These are phyloP conservation scores for Atlantisia rogersi DNA, from an alignment of 2,113 vertebrate genomes.

Conservation along the genomic window DNA sequence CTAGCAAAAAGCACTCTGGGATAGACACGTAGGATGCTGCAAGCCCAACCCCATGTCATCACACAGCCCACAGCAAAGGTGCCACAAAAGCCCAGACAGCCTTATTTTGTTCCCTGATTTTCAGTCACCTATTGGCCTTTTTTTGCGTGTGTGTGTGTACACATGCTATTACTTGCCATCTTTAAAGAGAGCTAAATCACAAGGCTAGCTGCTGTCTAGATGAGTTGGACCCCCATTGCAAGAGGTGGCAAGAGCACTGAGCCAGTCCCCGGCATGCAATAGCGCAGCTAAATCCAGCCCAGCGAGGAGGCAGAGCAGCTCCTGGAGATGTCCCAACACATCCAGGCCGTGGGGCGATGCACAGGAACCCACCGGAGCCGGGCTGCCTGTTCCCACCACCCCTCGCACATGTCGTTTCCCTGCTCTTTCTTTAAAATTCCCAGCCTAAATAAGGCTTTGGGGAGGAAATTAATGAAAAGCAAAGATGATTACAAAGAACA, in stretches of 20 bases:
- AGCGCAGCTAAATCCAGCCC: not conserved
- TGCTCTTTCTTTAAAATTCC: constrained; percentile 24
- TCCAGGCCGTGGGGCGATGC: accelerated
- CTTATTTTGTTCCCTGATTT: not conserved
- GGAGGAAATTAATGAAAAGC: constrained; percentile 68
- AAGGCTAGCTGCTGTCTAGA: not conserved
- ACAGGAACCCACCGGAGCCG: not conserved
- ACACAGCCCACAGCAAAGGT: not conserved
- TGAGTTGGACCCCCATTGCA: not conserved
- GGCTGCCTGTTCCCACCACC: constrained; percentile 14
- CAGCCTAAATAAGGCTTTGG: constrained; percentile 50
- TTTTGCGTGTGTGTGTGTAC: too few species aligned
- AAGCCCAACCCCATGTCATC: not conserved
- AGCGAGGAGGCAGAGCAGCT: not conserved
- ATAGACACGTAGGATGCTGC: accelerated
- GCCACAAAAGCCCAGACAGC: not conserved
- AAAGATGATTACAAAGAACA: constrained; percentile 74
- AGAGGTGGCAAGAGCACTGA: not conserved
- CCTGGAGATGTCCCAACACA: not conserved
- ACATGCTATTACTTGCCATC: not conserved
- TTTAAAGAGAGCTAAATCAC: not conserved
- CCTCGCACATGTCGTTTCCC: not conserved
- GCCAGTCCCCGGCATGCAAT: accelerated
- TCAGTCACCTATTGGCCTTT: not conserved
- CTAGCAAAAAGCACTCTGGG: not conserved